phyloP scores from a whole-genome alignment of 1,140 invertebrate genomes.

The Dryas iulia region DNA sequence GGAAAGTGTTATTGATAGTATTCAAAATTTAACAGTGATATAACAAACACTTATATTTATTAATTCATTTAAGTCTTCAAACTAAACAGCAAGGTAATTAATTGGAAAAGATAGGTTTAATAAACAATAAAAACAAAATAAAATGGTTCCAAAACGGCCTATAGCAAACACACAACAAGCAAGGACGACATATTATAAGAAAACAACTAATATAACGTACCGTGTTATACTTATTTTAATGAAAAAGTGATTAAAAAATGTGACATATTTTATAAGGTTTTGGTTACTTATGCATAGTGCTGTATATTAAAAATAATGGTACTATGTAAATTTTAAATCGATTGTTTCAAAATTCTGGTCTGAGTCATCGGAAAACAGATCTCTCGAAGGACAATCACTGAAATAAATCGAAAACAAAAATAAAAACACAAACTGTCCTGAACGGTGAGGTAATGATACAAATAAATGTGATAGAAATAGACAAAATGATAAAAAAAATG shows the following conservation, averaged over 20 bases:
- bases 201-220: slow-evolving; percentile 58
- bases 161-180: slow-evolving; percentile 80
- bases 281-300: slow-evolving; percentile 59
- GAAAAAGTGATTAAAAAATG: slow-evolving; percentile 55
- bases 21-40: neutral
- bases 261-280: slow-evolving; percentile 56
- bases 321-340: slow-evolving; percentile 53
- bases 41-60: slow-evolving; percentile 6
- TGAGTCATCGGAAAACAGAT: slow-evolving; percentile 73
- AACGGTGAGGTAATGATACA: slow-evolving; percentile 61
- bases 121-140: slow-evolving; percentile 43
- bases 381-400: slow-evolving; percentile 78
- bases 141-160: slow-evolving; percentile 79
- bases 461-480: slow-evolving; percentile 53
- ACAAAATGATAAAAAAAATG: slow-evolving; percentile 65
- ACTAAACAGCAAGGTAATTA: slow-evolving; percentile 10
- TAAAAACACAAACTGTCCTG: slow-evolving; percentile 46
- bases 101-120: slow-evolving; percentile 33
- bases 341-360: slow-evolving; percentile 50
- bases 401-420: slow-evolving; percentile 43
- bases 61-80: slow-evolving; percentile 3
- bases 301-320: slow-evolving; percentile 65
- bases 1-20: slow-evolving; percentile 5
- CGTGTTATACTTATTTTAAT: slow-evolving; percentile 56
- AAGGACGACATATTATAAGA: slow-evolving; percentile 72